Conservation (phyloP, 1,140 invertebrate genomes). For the Bombyx mandarina region DNA sequence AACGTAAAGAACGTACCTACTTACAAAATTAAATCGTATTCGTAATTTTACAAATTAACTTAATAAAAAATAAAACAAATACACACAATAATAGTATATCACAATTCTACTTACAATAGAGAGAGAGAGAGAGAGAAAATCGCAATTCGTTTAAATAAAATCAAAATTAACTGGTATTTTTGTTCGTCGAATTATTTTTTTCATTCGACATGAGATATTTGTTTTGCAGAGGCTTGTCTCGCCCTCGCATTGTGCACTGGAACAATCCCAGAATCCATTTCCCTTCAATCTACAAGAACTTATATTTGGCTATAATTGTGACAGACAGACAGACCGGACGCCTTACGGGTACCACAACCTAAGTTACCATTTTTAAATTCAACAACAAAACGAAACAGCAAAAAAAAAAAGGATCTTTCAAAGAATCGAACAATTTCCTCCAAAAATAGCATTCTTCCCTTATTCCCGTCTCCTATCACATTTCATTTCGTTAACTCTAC, state of each 20-base stretch:
- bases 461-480: slow-evolving; percentile 52
- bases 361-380: slow-evolving; percentile 40
- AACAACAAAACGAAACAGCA: slow-evolving; percentile 34
- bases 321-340: slow-evolving; percentile 32
- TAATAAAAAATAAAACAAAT: slow-evolving; percentile 39
- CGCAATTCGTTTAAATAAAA: too few relatives aligned
- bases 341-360: slow-evolving; percentile 55
- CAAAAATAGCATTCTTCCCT: slow-evolving; percentile 45
- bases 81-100: slow-evolving; percentile 56
- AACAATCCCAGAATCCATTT: slow-evolving; percentile 7
- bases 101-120: slow-evolving; percentile 70
- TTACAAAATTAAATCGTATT: slow-evolving; percentile 64
- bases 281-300: slow-evolving; percentile 47
- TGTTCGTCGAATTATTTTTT: too few relatives aligned
- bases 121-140: slow-evolving; percentile 54
- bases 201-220: too few relatives aligned
- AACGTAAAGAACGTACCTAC: slow-evolving; percentile 59
- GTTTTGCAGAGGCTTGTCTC: too few relatives aligned
- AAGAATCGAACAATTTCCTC: slow-evolving; percentile 24
- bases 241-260: too few relatives aligned
- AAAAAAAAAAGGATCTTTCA: slow-evolving; percentile 29
- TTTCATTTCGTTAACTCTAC: slow-evolving; percentile 28
- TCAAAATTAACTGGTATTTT: neutral
- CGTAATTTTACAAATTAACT: slow-evolving; percentile 64
- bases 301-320: slow-evolving; percentile 58